Evolutionary conservation across 2,113 vertebrate genomes (phyloP), one percentile per base, ranked within the genome.

Genomic region (Perca fluviatilis): DNA sequence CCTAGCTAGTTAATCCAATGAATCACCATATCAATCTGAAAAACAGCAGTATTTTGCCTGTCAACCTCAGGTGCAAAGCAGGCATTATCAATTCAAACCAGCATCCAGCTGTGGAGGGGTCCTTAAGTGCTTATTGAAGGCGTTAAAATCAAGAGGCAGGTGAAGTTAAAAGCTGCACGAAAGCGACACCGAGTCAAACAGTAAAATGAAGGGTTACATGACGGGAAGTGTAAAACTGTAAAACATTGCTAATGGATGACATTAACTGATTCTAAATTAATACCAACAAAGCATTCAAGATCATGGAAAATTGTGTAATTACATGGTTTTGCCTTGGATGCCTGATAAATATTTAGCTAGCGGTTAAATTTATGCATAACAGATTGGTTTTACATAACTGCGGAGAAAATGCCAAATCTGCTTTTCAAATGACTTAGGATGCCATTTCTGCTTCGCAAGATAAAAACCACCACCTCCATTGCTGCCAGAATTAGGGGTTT

Each of bases 231-330:
- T 25, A 69, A 74, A 77, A 74, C 21, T 54, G 19, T 15, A 50
- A 78, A 86, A 84, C 82, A 56, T 14, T 36, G 60, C 40, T 77
- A 86, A 83, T 53, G 62, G 66, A 64, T 89, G 79, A 85, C 82
- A 84, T 88, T 82, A 40, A 14, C 82, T 63, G 64, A 88, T 84
- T 85, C 40, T 43, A 43, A 66, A 27, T 58, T 74, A 85, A 77
- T 67, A 54, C 51, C 53, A 40, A 46, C 50, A 73, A 86, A 87
- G 88, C 84, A 88, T 79, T 78, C 58, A 80, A 66, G 70, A 86
- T 85, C 60, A 68, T 23, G 60, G 71, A 68, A 61, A 85, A 89
- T 77, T 82, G 62, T 71, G 54, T 89, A 86, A 92, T 90, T 90
- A 74, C 50, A 82, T 54, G 51, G 47, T 51, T 76, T 21, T 69